Percentiles rank a stretch among this genome's conserved stretches.
phyloP scores from a whole-genome alignment of 1,140 invertebrate species.

The Eciton burchellii region DNA sequence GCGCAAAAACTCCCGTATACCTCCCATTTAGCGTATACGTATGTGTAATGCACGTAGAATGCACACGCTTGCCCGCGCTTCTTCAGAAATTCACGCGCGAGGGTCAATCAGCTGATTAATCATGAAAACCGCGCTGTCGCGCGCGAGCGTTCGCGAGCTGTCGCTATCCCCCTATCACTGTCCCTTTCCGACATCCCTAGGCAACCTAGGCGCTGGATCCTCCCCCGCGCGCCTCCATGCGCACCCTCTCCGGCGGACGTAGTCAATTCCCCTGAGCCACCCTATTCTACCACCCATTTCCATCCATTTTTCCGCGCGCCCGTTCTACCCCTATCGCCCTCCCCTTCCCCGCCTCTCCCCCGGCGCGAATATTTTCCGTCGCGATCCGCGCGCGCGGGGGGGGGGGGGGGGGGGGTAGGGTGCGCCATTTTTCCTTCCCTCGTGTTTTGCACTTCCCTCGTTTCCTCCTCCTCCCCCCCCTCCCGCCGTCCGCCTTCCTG shows the following conservation, averaged over 20 bases:
- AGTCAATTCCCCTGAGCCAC: conserved; percentile 29
- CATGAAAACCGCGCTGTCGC: neutral
- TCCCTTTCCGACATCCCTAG: conserved; percentile 1
- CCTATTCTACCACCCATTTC: too few species aligned
- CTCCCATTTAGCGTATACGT: too few species aligned
- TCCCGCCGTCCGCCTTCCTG: conserved; percentile 37
- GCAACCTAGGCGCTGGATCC: neutral
- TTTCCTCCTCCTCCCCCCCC: conserved; percentile 3
- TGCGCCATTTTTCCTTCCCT: conserved; percentile 16
- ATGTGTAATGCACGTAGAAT: too few species aligned
- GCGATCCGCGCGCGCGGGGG: neutral
- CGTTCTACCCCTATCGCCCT: neutral
- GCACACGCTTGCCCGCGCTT: too few species aligned
- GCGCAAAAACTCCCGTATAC: too few species aligned
- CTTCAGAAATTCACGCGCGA: too few species aligned
- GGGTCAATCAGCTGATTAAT: neutral
- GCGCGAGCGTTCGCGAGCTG: neutral
- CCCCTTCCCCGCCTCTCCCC: neutral
- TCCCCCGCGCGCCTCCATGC: neutral
- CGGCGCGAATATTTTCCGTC: conserved; percentile 24
- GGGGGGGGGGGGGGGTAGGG: too few species aligned
- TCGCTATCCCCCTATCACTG: conserved; percentile 3
- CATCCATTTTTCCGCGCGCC: neutral
- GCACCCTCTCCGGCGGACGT: conserved; percentile 1
- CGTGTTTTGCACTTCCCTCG: conserved; percentile 35